Base-by-base conservation (phyloP, 2,888 invertebrate species). In the Luffia ferchaultella region DNA sequence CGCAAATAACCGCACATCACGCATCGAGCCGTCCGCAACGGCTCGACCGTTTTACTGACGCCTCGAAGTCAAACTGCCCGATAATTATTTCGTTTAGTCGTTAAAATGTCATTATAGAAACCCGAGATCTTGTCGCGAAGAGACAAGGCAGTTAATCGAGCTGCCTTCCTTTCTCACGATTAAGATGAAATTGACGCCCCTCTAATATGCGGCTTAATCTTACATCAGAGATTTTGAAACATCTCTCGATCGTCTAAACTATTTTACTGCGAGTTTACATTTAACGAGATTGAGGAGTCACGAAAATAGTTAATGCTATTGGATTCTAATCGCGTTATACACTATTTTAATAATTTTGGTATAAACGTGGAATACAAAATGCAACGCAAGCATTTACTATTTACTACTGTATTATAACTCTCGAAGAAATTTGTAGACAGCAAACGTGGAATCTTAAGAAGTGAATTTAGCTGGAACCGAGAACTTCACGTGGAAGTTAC, bases 31-130 rank as follows among this genome's bases (percentile, higher is more conserved):
- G 30, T 12, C 30, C 30, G 5, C 5, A 12, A 3, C 30, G 30
- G 30, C 12, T 12, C 12, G 30, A 3, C 30, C 5, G 30, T 12
- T 3, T 12, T 30, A 3, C 30, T 3, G 30, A 30, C 30, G 30
- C 30, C 30, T n/a, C n/a, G n/a, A n/a, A n/a, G n/a, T n/a, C n/a
- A n/a, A 12, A 30, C 3, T 30, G 30, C 30, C 5, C 3, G 30
- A 30, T 20, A 49, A 46, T 46, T 40, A 40, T 49, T 43, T 18
- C 46, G 49, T 58, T 55, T 53, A 50, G 58, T 61, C 60, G 62
- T 65, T 64, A 63, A 64, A 66, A 63, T 60, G 58, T 60, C 62
- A 59, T 67, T 62, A 64, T 59, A 60, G 59, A 57, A 56, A 20
- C 18, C 43, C 54, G 52, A 55, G 58, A 60, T 60, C 56, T 56